Conservation (phyloP, 2,888 invertebrate genomes). For the Hypercompe scribonia region DNA sequence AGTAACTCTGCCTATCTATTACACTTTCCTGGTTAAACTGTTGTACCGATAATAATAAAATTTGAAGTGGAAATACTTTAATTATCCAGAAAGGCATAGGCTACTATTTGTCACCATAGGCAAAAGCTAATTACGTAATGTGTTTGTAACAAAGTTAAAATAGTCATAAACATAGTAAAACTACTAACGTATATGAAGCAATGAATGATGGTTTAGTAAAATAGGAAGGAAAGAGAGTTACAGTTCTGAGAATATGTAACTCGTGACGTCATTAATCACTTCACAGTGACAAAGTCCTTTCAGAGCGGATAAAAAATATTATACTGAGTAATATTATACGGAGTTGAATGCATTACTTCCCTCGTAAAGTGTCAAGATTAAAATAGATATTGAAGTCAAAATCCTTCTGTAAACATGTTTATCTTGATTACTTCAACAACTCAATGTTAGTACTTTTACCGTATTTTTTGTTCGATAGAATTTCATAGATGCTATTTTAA, state of each 20-base stretch:
- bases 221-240: not conserved
- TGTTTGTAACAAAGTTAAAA: too few relatives aligned
- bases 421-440: not conserved
- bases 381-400: not conserved
- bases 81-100: too few relatives aligned
- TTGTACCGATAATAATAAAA: too few relatives aligned
- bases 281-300: constrained; percentile 15
- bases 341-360: not conserved
- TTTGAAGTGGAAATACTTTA: too few relatives aligned
- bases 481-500: too few relatives aligned
- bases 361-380: not conserved
- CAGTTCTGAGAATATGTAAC: not conserved
- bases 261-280: constrained; percentile 2
- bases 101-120: too few relatives aligned
- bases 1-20: too few relatives aligned
- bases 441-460: not conserved
- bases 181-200: not conserved
- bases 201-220: not conserved
- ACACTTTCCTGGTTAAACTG: too few relatives aligned
- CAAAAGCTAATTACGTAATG: not conserved
- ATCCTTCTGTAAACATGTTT: not conserved
- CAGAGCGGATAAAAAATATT: not conserved
- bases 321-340: too few relatives aligned
- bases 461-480: too few relatives aligned
- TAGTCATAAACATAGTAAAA: too few relatives aligned